A percentile compares a stretch with the other conserved stretches of the same genome.
These are phyloP conservation scores for Catharus bicknelli DNA, from an alignment of 2,113 vertebrate genomes.

Conservation along the genomic window DNA sequence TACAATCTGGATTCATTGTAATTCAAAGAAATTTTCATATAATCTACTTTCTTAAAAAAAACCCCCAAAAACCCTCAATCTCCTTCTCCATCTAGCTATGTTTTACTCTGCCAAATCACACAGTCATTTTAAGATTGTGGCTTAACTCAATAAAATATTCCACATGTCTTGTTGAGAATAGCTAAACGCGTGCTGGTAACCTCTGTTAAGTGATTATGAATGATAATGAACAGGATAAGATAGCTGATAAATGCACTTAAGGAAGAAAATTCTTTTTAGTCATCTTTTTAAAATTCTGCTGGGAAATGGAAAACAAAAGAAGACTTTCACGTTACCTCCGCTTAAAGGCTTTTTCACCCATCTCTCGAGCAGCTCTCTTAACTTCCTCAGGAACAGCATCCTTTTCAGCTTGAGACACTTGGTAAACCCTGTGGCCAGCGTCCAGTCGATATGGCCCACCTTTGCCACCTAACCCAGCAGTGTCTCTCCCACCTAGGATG, in stretches of 20 bases:
- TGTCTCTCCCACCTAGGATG: slow-evolving; percentile 89
- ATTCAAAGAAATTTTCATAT: not conserved
- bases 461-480: slow-evolving; percentile 92
- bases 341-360: slow-evolving; percentile 92
- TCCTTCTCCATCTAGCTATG: not conserved
- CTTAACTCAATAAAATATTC: not conserved
- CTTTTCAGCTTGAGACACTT: slow-evolving; percentile 92
- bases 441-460: slow-evolving; percentile 94
- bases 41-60: not conserved
- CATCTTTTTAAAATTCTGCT: not conserved
- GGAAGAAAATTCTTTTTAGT: not conserved
- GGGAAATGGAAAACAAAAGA: not conserved
- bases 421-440: slow-evolving; percentile 89
- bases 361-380: slow-evolving; percentile 88
- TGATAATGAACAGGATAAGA: not conserved
- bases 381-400: slow-evolving; percentile 91
- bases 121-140: not conserved
- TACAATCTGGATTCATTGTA: not conserved
- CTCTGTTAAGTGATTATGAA: not conserved
- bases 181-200: not conserved
- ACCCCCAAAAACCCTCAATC: not conserved
- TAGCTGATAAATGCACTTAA: not conserved
- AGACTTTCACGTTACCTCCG: slow-evolving; percentile 71
- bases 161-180: not conserved
- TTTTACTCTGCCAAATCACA: not conserved